These are phyloP conservation scores for Sphecodes monilicornis DNA, from an alignment of 2,888 invertebrate genomes.

Conservation along the genomic window DNA sequence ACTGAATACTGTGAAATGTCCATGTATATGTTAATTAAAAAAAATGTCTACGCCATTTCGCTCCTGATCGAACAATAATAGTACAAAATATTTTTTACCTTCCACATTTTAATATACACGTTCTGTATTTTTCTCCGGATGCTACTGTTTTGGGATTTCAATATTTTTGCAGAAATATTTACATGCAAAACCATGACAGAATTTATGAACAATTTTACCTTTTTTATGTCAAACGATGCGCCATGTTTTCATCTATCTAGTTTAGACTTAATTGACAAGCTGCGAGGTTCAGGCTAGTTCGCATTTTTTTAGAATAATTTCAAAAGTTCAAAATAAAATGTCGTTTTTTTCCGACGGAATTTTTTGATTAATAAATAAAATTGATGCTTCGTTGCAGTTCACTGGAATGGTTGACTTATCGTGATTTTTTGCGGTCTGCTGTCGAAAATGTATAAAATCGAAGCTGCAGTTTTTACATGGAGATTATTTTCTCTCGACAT, in stretches of 20 bases:
- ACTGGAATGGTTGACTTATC: background rate
- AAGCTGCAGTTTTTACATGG: background rate
- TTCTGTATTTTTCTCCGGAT: background rate
- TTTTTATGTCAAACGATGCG: background rate
- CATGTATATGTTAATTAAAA: too few relatives aligned
- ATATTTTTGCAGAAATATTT: background rate
- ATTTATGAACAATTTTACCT: background rate
- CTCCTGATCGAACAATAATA: too few relatives aligned
- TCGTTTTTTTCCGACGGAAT: background rate
- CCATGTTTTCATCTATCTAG: background rate
- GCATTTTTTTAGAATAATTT: background rate
- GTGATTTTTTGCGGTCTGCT: background rate
- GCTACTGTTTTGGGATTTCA: background rate
- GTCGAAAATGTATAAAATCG: background rate
- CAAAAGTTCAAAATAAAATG: background rate
- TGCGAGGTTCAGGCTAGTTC: background rate
- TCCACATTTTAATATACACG: too few relatives aligned
- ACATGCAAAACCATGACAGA: background rate
- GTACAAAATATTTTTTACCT: too few relatives aligned
- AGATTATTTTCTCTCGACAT: background rate
- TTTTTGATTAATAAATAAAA: background rate
- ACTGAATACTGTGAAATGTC: too few relatives aligned
- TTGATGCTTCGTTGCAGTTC: background rate
- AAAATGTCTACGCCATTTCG: too few relatives aligned
- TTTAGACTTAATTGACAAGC: background rate